Conservation (phyloP, 2,888 invertebrate genomes). For the Cynaeus angustus region DNA sequence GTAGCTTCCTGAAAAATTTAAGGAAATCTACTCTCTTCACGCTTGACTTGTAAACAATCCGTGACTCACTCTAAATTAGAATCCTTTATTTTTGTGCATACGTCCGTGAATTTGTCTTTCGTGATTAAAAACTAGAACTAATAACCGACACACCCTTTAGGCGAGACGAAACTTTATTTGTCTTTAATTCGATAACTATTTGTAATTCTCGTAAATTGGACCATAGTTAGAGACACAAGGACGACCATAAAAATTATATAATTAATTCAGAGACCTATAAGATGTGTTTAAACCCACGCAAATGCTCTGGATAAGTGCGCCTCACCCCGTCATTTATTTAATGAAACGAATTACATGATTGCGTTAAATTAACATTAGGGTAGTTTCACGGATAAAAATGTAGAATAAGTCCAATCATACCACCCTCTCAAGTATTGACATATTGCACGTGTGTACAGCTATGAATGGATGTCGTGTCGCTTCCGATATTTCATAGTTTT, state of each 20-base stretch:
- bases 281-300: conserved; percentile 15
- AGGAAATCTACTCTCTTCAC: conserved; percentile 22
- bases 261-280: conserved; percentile 32
- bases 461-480: background rate
- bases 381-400: too few species aligned
- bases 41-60: conserved; percentile 30
- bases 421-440: too few species aligned
- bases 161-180: conserved; percentile 12
- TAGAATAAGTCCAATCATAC: too few species aligned
- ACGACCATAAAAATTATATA: conserved; percentile 26
- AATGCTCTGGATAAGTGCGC: conserved; percentile 31
- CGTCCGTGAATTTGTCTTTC: conserved; percentile 27
- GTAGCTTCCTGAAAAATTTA: conserved; percentile 18
- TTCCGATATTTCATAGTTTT: background rate
- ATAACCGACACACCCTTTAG: conserved; percentile 35
- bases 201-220: conserved; percentile 28
- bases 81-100: conserved; percentile 41
- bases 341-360: conserved; percentile 43
- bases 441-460: background rate
- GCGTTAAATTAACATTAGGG: too few species aligned
- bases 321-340: conserved; percentile 43
- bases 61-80: conserved; percentile 39
- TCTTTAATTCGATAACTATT: conserved; percentile 20
- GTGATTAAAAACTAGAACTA: conserved; percentile 36
- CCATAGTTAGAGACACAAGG: conserved; percentile 23